These are phyloP conservation scores for Troides aeacus DNA, from an alignment of 2,888 invertebrate genomes.

Conservation along the genomic window DNA sequence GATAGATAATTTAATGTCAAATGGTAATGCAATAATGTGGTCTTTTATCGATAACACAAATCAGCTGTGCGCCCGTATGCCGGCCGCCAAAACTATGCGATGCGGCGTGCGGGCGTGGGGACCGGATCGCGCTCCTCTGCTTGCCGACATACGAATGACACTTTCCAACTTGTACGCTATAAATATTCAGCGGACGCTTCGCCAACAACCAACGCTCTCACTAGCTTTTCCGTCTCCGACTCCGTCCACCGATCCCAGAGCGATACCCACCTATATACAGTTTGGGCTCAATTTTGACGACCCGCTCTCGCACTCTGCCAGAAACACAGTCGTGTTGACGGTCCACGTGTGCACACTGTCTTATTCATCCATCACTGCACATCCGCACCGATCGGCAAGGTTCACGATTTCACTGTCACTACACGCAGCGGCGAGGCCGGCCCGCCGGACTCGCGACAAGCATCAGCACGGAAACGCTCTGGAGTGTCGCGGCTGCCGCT, in stretches of 20 bases:
- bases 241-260: constrained; percentile 37
- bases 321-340: constrained; percentile 56
- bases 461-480: constrained; percentile 55
- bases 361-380: constrained; percentile 79
- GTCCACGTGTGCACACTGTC: constrained; percentile 63
- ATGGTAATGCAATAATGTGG: background rate
- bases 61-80: constrained; percentile 59
- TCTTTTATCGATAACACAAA: constrained; percentile 45
- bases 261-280: constrained; percentile 76
- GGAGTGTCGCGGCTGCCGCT: constrained; percentile 54
- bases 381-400: constrained; percentile 73
- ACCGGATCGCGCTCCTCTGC: constrained; percentile 35
- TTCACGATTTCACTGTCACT: constrained; percentile 78
- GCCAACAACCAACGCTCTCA: constrained; percentile 52
- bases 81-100: constrained; percentile 32
- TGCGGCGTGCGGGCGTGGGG: constrained; percentile 35
- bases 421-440: constrained; percentile 63
- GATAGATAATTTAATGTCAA: no score
- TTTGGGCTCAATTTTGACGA: constrained; percentile 79
- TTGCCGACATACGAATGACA: constrained; percentile 49
- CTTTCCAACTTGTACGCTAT: constrained; percentile 70
- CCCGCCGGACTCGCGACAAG: constrained; percentile 64
- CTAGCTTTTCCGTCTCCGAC: constrained; percentile 33
- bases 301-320: constrained; percentile 65
- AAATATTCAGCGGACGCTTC: constrained; percentile 67